Evolutionary conservation across 2,797 vertebrate genomes (phyloP).

Genomic region (Fistularia commersonii): DNA sequence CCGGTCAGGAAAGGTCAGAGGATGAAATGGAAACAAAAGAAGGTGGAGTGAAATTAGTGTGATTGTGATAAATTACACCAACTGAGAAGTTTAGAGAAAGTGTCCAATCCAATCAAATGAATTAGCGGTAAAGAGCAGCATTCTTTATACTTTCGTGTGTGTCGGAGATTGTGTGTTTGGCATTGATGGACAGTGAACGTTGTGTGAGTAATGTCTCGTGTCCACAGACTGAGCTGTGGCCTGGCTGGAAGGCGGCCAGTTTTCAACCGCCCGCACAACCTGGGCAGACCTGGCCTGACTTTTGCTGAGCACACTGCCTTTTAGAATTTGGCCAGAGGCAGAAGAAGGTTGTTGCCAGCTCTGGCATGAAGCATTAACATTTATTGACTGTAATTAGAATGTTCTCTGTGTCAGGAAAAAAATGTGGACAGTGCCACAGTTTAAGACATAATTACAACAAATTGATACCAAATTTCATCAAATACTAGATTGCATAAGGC

Average conservation of each 20-base stretch:
- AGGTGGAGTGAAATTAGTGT: slow-evolving; percentile 3
- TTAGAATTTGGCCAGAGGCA: slow-evolving; percentile 30
- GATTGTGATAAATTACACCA: slow-evolving; percentile 12
- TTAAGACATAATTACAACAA: slow-evolving; percentile 18
- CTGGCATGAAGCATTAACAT: slow-evolving; percentile 41
- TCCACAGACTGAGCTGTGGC: slow-evolving; percentile 16
- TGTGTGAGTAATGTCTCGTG: slow-evolving; percentile 32
- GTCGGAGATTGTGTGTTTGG: slow-evolving; percentile 14
- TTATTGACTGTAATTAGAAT: slow-evolving; percentile 45
- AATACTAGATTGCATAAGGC: slow-evolving; percentile 15
- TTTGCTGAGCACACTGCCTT: slow-evolving; percentile 25
- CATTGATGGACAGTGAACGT: slow-evolving; percentile 8
- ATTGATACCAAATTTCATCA: slow-evolving; percentile 15
- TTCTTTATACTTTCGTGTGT: slow-evolving; percentile 21
- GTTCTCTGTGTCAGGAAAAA: slow-evolving; percentile 13
- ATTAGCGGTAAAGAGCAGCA: slow-evolving; percentile 9
- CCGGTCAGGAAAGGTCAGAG: slow-evolving; percentile 29
- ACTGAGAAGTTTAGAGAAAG: slow-evolving; percentile 19
- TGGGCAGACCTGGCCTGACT: slow-evolving; percentile 31
- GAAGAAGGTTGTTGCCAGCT: slow-evolving; percentile 17
- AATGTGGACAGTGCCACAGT: slow-evolving; percentile 3
- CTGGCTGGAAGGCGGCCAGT: slow-evolving; percentile 18
- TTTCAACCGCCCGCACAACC: slow-evolving; percentile 20
- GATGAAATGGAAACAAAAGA: slow-evolving; percentile 3
- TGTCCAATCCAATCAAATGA: slow-evolving; percentile 19